Base-by-base conservation (phyloP, 2,797 vertebrate genomes). In the Mionectes olivaceus region DNA sequence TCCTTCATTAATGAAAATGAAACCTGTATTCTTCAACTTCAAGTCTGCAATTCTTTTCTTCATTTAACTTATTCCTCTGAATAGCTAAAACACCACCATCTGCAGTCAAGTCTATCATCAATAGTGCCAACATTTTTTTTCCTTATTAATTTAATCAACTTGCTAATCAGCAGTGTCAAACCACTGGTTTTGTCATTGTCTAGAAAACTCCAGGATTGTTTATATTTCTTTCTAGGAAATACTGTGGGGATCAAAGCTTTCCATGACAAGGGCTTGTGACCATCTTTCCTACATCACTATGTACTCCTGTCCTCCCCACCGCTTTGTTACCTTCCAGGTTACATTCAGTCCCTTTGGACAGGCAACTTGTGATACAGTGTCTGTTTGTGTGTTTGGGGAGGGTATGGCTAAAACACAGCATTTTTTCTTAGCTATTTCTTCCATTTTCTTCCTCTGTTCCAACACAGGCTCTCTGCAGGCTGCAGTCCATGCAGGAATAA, bases 281-380 rank as follows among this genome's bases (percentile, higher is more conserved):
- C 13, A 37, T n/a, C 39, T 52, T 65, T 43, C 15, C 5, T 94
- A 13, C 21, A 16, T 19, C n/a, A 33, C 32, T 44, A 6, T 15
- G 17, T 21, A 30, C 19, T n/a, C 11, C 5, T 49, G 65, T 70
- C 8, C 5, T 67, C 22, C 12, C 4, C 6, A 11, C 0, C 17
- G 1, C 9, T 57, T 61, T 32, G 21, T 61, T 39, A 27, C 7
- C 5, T 25, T 10, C 19, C 8, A 43, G 24, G 7, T 22, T 24
- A 37, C 11, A 22, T 4, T 56, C 23, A 52, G 28, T 47, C 13
- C 4, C 8, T 65, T 65, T 32, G 37, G 19, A 35, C 33, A 85
- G 24, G 6, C 19, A 50, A 14, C 16, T n/a, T 18, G 30, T 30
- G 6, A 4, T 3, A 1, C 18, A 25, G 14, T 11, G 14, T 33